Conservation (phyloP, 2,888 invertebrate species). For the Hirtodrosophila cameraria region DNA sequence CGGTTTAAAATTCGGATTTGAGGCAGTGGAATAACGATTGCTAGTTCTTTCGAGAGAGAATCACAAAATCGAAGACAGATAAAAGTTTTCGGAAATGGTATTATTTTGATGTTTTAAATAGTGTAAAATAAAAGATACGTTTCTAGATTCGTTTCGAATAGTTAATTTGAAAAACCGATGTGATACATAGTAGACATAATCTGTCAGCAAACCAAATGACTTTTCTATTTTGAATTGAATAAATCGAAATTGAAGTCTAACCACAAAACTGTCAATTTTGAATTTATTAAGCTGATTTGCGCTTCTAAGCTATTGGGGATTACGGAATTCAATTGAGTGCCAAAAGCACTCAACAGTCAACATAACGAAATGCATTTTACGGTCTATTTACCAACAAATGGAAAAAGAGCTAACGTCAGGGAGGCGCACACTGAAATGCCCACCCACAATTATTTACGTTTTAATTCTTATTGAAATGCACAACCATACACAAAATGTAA, state of each 20-base stretch:
- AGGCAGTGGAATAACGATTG: no score
- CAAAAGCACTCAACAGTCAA: conserved; percentile 49
- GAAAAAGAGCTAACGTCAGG: conserved; percentile 1
- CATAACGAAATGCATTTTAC: conserved; percentile 61
- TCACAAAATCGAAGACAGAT: no score
- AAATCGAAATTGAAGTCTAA: conserved; percentile 14
- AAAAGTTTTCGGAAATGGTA: no score
- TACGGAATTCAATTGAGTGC: conserved; percentile 24
- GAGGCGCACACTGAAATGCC: not conserved
- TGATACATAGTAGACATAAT: no score
- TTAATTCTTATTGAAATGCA: conserved; percentile 70
- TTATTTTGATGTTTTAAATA: no score
- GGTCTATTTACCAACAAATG: conserved; percentile 48
- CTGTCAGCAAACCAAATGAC: no score
- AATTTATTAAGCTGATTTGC: conserved; percentile 30
- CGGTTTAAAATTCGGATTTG: no score
- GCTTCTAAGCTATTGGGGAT: conserved; percentile 27
- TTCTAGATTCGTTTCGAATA: no score
- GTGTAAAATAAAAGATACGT: no score
- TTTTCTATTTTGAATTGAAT: conserved; percentile 15
- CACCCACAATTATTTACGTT: conserved; percentile 60
- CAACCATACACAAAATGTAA: conserved; percentile 33
- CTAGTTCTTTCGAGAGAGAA: no score
- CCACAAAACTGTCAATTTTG: conserved; percentile 9
- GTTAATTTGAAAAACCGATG: no score